A percentile compares a stretch with the other conserved stretches of the same genome.
phyloP scores from a whole-genome alignment of 2,113 vertebrate species.

The Chionis minor region DNA sequence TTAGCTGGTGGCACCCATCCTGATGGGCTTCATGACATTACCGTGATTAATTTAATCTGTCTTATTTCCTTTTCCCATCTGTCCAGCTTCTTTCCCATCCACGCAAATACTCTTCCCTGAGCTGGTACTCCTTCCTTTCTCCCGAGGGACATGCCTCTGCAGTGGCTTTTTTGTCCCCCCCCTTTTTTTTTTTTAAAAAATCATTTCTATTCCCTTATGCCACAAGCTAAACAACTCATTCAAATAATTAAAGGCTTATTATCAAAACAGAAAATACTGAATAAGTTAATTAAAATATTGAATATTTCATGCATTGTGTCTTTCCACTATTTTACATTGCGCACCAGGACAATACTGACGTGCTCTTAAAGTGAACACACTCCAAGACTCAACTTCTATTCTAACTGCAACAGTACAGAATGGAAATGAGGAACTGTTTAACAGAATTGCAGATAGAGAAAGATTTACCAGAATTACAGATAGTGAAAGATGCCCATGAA shows the following conservation, averaged over 20 bases:
- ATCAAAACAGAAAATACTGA: background rate
- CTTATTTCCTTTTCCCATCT: background rate
- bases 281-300: background rate
- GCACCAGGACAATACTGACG: background rate
- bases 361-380: background rate
- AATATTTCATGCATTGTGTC: background rate
- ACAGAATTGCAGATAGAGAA: background rate
- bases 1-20: background rate
- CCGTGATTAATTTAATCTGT: background rate
- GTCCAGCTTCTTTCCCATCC: background rate
- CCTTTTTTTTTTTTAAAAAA: background rate
- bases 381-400: background rate
- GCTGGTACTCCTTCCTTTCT: background rate
- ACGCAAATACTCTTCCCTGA: background rate
- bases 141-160: background rate
- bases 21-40: background rate
- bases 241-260: background rate
- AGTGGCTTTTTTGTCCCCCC: no score
- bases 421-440: background rate
- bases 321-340: background rate
- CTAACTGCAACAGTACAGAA: background rate
- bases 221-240: background rate
- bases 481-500: background rate
- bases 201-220: background rate
- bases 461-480: background rate